Evolutionary conservation across 2,113 vertebrate species (phyloP), one percentile per base, ranked within the genome.

Genomic region (Apaloderma vittatum): DNA sequence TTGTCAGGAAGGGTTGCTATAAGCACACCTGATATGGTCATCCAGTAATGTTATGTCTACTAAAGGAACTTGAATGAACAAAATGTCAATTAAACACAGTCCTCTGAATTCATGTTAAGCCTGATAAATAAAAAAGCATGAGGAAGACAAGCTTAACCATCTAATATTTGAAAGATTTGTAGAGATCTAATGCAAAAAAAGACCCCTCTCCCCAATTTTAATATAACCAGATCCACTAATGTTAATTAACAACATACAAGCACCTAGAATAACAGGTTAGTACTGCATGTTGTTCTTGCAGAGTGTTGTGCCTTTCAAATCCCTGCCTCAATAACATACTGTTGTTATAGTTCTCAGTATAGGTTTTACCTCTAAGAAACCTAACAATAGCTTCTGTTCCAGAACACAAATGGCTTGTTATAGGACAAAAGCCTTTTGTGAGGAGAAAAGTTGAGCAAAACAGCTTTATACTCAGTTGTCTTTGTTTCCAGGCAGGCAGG

Each of bases 311-410:
- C 59, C 87, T 89, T 88, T 94, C 76, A 82, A 75, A 84, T 27
- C 66, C 62, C 88, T 87, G 43, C 59, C 95, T 86, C 23, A 85
- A 78, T 72, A 96, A 96, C 34, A 67, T 57, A 68, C 55, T 70
- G 55, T 73, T 93, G 29, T 95, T 95, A 61, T 32, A 89, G 80
- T 78, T 79, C 55, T 77, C 78, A 79, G 18, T 80, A 81, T 49
- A 96, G 88, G 79, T 96, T 97, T 97, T 83, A 83, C 88, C 81
- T 96, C 92, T 91, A 93, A 96, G 91, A 72, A 97, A 52, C 66
- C 18, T 63, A 94, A 98, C 94, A 98, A 98, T 96, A 90, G 91
- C 52, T 95, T 88, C 89, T 68, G 26, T 97, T 98, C 96, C 79
- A 95, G 97, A 98, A 98, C 84, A 86, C 85, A 92, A 95, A 86